Percentiles rank a stretch among this genome's conserved stretches.
Conservation (phyloP, 1,140 invertebrate genomes). For the Orchesella cincta region DNA sequence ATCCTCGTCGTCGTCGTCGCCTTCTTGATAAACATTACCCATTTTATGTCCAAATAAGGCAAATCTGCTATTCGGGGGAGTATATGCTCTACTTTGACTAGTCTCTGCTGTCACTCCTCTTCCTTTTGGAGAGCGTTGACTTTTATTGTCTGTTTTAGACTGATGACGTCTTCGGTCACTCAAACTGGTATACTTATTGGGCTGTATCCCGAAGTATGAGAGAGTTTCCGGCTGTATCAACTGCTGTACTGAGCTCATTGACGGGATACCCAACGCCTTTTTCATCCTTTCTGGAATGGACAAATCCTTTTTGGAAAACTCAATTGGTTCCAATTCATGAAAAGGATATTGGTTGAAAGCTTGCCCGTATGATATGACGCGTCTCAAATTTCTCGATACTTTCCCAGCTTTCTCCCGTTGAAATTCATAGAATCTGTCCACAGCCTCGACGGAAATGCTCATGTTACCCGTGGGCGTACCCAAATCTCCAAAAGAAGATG, state of each 20-base stretch:
- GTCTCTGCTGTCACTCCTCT: neutral
- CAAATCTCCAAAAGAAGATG: neutral
- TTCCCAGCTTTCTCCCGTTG: neutral
- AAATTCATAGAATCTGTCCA: neutral
- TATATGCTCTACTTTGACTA: neutral
- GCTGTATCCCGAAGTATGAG: slow-evolving; percentile 32
- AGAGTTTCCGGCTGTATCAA: slow-evolving; percentile 25
- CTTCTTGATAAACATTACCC: neutral
- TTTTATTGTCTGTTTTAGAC: neutral
- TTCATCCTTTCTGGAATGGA: slow-evolving; percentile 35
- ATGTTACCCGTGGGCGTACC: neutral
- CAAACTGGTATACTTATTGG: too few relatives aligned
- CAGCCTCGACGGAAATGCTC: neutral
- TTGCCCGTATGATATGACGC: neutral
- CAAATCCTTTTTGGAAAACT: slow-evolving; percentile 22
- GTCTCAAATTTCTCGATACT: neutral
- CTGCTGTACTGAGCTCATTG: slow-evolving; percentile 28
- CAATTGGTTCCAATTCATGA: slow-evolving; percentile 30
- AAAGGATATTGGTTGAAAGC: slow-evolving; percentile 43
- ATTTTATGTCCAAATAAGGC: neutral
- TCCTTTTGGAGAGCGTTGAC: neutral
- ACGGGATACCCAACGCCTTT: slow-evolving; percentile 18
- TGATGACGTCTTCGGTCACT: too few relatives aligned
- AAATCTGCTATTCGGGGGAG: neutral
- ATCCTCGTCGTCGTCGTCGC: neutral